Evolutionary conservation across 1,140 invertebrate genomes (phyloP).

Genomic region (Bursaphelenchus mucronatus): DNA sequence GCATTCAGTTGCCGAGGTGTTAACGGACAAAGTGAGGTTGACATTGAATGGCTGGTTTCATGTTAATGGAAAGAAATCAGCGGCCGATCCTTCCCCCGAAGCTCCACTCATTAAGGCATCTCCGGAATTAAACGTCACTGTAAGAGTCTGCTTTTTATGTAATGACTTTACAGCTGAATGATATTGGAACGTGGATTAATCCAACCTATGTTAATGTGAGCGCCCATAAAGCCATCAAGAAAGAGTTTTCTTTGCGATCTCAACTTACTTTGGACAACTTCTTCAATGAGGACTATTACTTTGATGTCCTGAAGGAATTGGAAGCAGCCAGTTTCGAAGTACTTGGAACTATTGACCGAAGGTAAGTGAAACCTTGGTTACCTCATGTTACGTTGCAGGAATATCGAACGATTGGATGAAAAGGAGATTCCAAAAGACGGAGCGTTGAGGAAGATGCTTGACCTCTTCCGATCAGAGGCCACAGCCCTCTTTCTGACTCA

Average conservation of each 20-base stretch:
- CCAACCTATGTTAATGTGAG: conserved; percentile 20
- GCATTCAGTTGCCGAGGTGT: conserved; percentile 44
- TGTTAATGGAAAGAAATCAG: conserved; percentile 24
- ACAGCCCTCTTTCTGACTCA: conserved; percentile 43
- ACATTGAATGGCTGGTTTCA: conserved; percentile 56
- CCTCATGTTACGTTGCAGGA: conserved; percentile 18
- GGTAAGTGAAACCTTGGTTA: conserved; percentile 25
- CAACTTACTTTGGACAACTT: conserved; percentile 36
- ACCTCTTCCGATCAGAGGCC: conserved; percentile 40
- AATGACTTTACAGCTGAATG: conserved; percentile 34
- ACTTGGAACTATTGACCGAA: conserved; percentile 37
- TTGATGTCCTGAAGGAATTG: conserved; percentile 34
- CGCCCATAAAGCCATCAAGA: conserved; percentile 36
- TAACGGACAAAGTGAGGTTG: conserved; percentile 30
- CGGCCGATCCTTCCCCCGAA: conserved; percentile 29
- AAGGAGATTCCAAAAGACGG: conserved; percentile 21
- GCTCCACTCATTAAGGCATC: conserved; percentile 11
- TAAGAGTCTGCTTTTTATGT: conserved; percentile 21
- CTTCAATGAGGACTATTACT: conserved; percentile 37
- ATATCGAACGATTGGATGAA: conserved; percentile 29
- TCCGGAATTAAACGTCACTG: conserved; percentile 29
- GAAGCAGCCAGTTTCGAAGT: conserved; percentile 31
- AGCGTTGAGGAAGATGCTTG: conserved; percentile 23
- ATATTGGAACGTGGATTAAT: conserved; percentile 40
- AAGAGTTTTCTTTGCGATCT: conserved; percentile 38